Evolutionary conservation across 2,113 vertebrate species (phyloP), one percentile per base, ranked within the genome.

Genomic region (Antigone vipio): DNA sequence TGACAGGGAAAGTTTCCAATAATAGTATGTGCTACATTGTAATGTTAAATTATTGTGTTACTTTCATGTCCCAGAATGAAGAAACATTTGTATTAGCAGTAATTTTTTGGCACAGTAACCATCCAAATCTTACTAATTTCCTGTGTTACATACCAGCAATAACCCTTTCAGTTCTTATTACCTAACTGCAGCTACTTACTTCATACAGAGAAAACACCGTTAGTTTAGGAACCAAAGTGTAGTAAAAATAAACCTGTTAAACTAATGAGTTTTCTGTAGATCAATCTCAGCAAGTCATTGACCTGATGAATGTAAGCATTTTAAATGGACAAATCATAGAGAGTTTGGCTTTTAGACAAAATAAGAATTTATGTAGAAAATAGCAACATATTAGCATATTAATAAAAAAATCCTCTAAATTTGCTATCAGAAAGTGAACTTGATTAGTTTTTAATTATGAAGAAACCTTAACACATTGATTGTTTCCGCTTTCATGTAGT

Each of bases 231-330:
- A 94, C 64, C 27, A 12, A 91, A 95, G 69, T 56, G 53, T 88
- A 94, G 75, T 56, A 82, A 80, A 96, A 96, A 95, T 80, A 95
- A 96, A 91, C 71, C 67, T 88, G 49, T 68, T 94, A 80, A 92
- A 75, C 40, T 88, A 77, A 95, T 27, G 72, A 89, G 56, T 56
- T 88, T 89, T 91, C 45, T 73, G 60, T n/a, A 40, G 21, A 30
- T 90, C 60, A 23, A 29, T 62, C 71, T 84, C 59, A 91, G 68
- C 83, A 88, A 78, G 91, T 77, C 66, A 6, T 47, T 92, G 83
- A 76, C 71, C 85, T 72, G 80, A 62, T 88, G 73, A 92, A 85
- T 38, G 29, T 56, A 85, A 95, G 40, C 34, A 30, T 23, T 88
- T 68, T 26, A 77, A 94, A 81, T 49, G 27, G 59, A 58, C n/a